Percentiles rank a stretch among this genome's conserved stretches.
Conservation (phyloP, 64 coral and sea anemone genomes). For the Montipora foliosa region DNA sequence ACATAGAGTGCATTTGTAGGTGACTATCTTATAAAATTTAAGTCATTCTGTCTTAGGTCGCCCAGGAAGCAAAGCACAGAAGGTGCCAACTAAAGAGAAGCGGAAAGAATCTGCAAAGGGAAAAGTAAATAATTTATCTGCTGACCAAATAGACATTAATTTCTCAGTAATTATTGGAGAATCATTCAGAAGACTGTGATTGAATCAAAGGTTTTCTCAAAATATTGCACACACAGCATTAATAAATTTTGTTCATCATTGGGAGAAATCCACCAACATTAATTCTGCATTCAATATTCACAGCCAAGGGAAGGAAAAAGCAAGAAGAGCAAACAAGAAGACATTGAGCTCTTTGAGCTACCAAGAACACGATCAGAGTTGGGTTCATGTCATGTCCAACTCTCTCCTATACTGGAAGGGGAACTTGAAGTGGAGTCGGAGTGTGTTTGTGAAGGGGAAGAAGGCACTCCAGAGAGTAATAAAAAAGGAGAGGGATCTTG, state of each 20-base stretch:
- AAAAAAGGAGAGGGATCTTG: slow-evolving; percentile 40
- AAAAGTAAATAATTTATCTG: neutral
- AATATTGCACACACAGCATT: no score
- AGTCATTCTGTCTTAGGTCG: neutral
- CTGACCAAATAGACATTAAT: neutral
- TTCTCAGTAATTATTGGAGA: no score
- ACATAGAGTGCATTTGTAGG: no score
- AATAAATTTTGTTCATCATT: no score
- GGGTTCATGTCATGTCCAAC: slow-evolving; percentile 75
- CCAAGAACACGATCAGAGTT: slow-evolving; percentile 70
- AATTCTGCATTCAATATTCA: neutral
- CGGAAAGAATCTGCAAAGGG: slow-evolving; percentile 6
- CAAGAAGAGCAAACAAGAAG: slow-evolving; percentile 90
- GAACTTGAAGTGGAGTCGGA: slow-evolving; percentile 63
- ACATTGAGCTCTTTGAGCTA: slow-evolving; percentile 89
- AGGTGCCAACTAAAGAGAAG: slow-evolving; percentile 28
- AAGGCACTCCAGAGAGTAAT: slow-evolving; percentile 31
- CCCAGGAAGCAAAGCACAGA: slow-evolving; percentile 17
- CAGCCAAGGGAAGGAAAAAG: slow-evolving; percentile 76
- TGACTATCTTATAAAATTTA: neutral
- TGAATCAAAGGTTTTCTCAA: no score
- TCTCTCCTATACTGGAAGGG: slow-evolving; percentile 75
- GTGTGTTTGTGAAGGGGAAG: slow-evolving; percentile 11
- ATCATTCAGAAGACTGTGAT: no score
- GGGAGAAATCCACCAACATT: neutral